These are phyloP conservation scores for Bos indicus DNA, from an alignment of 2,113 vertebrate genomes.

Conservation along the genomic window DNA sequence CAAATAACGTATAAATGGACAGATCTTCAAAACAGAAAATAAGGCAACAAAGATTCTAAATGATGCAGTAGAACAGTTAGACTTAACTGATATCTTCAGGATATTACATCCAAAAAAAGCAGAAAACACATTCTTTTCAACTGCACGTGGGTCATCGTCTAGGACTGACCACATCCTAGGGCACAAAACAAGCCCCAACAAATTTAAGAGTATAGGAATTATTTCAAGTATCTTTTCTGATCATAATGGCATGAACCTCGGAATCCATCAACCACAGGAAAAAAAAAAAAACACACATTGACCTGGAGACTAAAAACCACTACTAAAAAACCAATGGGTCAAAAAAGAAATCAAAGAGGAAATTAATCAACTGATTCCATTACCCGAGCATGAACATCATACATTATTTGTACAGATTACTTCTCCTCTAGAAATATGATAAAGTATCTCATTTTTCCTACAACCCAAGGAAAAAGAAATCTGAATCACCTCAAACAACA, in stretches of 20 bases:
- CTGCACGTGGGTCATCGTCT: background rate
- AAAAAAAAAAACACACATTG: background rate
- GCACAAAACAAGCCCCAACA: background rate
- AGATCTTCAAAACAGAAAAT: background rate
- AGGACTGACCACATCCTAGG: background rate
- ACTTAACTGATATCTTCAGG: background rate
- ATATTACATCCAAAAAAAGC: background rate
- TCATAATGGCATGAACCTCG: background rate
- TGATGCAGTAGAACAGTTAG: background rate
- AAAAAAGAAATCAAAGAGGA: background rate
- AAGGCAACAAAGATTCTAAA: background rate
- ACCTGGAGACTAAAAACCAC: background rate
- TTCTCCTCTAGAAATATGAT: background rate
- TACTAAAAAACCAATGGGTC: background rate
- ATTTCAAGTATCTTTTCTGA: background rate
- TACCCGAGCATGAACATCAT: background rate
- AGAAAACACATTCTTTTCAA: background rate
- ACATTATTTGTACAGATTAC: constrained; percentile 13
- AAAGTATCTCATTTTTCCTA: constrained; percentile 10
- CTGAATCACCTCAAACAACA: constrained; percentile 61
- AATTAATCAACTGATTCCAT: background rate
- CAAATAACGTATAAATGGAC: background rate
- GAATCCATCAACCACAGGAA: background rate
- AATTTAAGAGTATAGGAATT: background rate
- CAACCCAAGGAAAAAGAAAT: constrained; percentile 47